Conservation (phyloP, 2,113 vertebrate genomes). For the Tragulus kanchil region DNA sequence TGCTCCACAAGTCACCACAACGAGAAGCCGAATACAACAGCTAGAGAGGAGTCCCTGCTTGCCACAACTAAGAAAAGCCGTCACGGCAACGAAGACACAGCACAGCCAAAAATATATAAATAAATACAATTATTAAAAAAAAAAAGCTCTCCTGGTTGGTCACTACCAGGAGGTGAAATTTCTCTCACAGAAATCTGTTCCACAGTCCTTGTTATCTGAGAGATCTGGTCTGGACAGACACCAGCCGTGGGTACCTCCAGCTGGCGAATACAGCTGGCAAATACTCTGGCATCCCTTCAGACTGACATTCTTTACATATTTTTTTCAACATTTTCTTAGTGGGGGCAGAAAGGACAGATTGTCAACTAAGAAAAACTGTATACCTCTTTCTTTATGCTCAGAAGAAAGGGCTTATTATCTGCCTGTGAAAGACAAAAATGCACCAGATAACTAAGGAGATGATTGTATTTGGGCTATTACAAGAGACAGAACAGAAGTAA, state of each 20-base stretch:
- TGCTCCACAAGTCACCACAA: neutral
- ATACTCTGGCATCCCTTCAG: slow-evolving; percentile 25
- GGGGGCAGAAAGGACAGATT: slow-evolving; percentile 37
- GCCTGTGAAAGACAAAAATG: neutral
- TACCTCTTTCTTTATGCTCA: slow-evolving; percentile 36
- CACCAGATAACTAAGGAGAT: neutral
- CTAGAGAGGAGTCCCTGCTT: neutral
- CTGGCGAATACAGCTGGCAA: neutral
- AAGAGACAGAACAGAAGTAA: neutral
- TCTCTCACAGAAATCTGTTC: neutral
- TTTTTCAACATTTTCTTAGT: slow-evolving; percentile 52
- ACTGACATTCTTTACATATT: slow-evolving; percentile 37
- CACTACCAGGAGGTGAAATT: neutral
- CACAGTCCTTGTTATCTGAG: neutral
- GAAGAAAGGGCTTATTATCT: slow-evolving; percentile 41
- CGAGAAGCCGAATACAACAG: neutral
- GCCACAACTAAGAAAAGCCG: neutral
- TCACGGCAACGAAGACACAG: neutral
- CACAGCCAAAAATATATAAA: neutral
- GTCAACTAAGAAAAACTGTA: slow-evolving; percentile 17
- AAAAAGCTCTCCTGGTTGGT: neutral
- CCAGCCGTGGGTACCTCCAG: neutral
- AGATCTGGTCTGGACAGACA: neutral
- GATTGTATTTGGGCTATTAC: neutral
- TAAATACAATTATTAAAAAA: neutral